Evolutionary conservation across 2,113 vertebrate species (phyloP).

Genomic region (Felis chaus): DNA sequence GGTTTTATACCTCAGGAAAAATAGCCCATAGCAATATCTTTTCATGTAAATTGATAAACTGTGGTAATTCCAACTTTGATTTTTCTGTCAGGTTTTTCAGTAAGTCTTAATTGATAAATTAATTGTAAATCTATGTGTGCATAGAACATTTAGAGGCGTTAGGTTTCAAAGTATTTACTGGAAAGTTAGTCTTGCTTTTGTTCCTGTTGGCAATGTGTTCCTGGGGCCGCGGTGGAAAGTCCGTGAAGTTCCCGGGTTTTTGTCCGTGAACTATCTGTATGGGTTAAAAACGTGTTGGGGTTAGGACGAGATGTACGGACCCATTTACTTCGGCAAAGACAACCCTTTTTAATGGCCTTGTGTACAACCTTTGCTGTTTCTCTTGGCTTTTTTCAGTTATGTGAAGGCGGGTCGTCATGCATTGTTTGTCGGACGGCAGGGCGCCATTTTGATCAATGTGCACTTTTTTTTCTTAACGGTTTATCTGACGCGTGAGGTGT

Average conservation of each 20-base stretch:
- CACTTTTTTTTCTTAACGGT: background rate
- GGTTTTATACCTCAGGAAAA: background rate
- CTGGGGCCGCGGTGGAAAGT: background rate
- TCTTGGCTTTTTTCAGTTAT: accelerated
- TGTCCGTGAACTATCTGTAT: too few species aligned
- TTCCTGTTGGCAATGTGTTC: background rate
- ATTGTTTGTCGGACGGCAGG: accelerated
- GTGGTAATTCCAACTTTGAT: background rate
- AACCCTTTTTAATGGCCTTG: background rate
- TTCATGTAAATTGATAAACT: accelerated
- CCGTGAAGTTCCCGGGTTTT: background rate
- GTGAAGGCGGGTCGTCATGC: accelerated
- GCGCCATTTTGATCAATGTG: background rate
- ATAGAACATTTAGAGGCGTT: background rate
- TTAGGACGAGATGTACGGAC: background rate
- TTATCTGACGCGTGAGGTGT: accelerated
- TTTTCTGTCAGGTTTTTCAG: background rate
- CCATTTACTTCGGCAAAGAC: accelerated
- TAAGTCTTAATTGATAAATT: background rate
- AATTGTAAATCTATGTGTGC: background rate
- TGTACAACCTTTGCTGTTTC: too few species aligned
- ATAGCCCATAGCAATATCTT: accelerated
- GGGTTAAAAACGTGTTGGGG: background rate
- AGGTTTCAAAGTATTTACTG: background rate
- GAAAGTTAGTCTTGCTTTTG: background rate